Conservation (phyloP, 2,113 vertebrate species). For the Cephalopholis sonnerati region DNA sequence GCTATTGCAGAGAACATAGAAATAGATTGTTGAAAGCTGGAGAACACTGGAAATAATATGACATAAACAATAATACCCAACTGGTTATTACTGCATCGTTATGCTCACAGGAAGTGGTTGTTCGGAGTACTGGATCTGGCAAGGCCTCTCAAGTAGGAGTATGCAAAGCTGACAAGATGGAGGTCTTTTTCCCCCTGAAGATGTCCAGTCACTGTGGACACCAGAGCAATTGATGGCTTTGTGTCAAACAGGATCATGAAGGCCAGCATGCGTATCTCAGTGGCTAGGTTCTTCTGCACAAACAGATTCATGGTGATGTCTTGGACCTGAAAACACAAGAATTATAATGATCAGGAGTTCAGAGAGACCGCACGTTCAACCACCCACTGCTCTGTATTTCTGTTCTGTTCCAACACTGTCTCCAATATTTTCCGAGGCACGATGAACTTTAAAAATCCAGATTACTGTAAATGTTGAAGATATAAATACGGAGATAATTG, state of each 20-base stretch:
- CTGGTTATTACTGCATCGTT: not conserved
- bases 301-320: slow-evolving; percentile 84
- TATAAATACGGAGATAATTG: not conserved
- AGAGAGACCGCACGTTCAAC: slow-evolving; percentile 7
- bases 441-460: slow-evolving; percentile 1
- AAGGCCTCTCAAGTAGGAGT: slow-evolving; percentile 85
- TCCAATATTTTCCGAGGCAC: not conserved
- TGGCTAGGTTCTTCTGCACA: slow-evolving; percentile 74
- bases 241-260: slow-evolving; percentile 87
- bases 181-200: slow-evolving; percentile 84
- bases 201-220: slow-evolving; percentile 82
- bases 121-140: slow-evolving; percentile 84
- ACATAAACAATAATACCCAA: not conserved
- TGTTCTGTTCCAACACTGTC: not conserved
- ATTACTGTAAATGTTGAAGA: slow-evolving; percentile 3
- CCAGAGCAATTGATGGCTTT: slow-evolving; percentile 83
- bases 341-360: not conserved
- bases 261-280: slow-evolving; percentile 86
- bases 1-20: slow-evolving; percentile 69
- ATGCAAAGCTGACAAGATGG: slow-evolving; percentile 87
- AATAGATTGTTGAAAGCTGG: not conserved
- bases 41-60: not conserved
- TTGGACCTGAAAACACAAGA: slow-evolving; percentile 84
- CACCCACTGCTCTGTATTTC: not conserved
- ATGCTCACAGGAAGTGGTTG: slow-evolving; percentile 85